These are phyloP conservation scores for Rana temporaria DNA, from an alignment of 2,113 vertebrate species.

Conservation along the genomic window DNA sequence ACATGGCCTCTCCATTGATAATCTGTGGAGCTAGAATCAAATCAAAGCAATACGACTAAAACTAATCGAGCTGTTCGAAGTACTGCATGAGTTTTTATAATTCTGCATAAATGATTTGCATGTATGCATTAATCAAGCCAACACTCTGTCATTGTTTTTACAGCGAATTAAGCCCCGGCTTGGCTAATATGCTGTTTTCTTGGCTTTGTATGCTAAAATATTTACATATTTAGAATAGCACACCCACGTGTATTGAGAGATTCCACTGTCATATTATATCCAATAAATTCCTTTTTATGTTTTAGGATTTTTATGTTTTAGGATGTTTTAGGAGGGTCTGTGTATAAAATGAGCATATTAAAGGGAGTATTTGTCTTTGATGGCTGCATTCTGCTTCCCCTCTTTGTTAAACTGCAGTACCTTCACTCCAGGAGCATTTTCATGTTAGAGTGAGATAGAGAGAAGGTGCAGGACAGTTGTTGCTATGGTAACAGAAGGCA, in stretches of 20 bases:
- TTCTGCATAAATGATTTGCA: too few species aligned
- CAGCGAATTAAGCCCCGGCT: background rate
- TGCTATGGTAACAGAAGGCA: slow-evolving; percentile 44
- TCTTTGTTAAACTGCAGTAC: background rate
- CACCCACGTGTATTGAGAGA: background rate
- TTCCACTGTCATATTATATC: background rate
- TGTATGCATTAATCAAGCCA: too few species aligned
- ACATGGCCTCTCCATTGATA: too few species aligned
- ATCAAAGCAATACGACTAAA: too few species aligned
- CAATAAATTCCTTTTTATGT: background rate
- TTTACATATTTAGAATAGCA: background rate
- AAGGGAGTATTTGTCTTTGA: background rate
- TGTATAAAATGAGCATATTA: background rate
- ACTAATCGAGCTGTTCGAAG: too few species aligned
- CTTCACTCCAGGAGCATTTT: background rate
- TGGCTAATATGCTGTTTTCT: background rate
- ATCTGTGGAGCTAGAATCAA: too few species aligned
- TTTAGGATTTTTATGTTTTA: background rate
- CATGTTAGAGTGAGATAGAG: slow-evolving; percentile 2
- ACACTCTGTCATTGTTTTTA: background rate
- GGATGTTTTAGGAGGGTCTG: background rate
- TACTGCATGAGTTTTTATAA: background rate
- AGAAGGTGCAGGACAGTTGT: slow-evolving; percentile 6
- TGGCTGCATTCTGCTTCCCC: background rate
- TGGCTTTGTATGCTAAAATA: slow-evolving; percentile 3